Conservation (phyloP, 2,797 vertebrate genomes). For the Lepidocolaptes lacrymiger region DNA sequence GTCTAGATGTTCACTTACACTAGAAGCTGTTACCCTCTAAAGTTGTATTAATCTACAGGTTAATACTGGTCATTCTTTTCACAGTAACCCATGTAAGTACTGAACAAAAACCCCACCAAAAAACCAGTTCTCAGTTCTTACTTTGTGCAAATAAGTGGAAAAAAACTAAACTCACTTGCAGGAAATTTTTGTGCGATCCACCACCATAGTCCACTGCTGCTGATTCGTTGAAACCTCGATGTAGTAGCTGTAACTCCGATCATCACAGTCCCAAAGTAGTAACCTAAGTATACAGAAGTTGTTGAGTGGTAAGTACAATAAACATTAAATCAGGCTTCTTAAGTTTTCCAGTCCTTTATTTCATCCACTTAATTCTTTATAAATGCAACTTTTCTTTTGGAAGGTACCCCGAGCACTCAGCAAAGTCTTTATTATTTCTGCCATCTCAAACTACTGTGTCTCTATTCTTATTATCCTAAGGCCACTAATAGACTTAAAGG, state of each 20-base stretch:
- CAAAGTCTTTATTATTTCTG: neutral
- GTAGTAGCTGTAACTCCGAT: conserved; percentile 96
- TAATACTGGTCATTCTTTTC: neutral
- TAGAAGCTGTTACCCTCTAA: neutral
- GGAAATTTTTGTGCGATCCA: conserved; percentile 89
- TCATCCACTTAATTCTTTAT: neutral
- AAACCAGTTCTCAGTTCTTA: neutral
- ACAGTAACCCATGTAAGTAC: neutral
- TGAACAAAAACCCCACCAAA: neutral
- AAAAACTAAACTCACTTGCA: conserved; percentile 86
- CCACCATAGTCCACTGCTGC: conserved; percentile 94
- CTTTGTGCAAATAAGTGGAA: neutral
- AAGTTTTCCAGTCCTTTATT: neutral
- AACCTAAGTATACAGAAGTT: conserved; percentile 77
- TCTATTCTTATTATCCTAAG: neutral
- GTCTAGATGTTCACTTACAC: neutral
- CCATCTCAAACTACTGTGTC: neutral
- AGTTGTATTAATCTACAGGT: neutral
- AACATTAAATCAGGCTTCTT: neutral
- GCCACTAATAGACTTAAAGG: neutral
- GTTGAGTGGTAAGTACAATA: neutral
- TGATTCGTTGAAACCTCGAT: conserved; percentile 93
- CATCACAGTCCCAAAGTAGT: conserved; percentile 97
- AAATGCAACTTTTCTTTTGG: neutral
- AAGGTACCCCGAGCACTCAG: neutral